Percentiles rank a stretch among this genome's conserved stretches.
These are phyloP conservation scores for Herpetotheres cachinnans DNA, from an alignment of 2,113 vertebrate genomes.

Conservation along the genomic window DNA sequence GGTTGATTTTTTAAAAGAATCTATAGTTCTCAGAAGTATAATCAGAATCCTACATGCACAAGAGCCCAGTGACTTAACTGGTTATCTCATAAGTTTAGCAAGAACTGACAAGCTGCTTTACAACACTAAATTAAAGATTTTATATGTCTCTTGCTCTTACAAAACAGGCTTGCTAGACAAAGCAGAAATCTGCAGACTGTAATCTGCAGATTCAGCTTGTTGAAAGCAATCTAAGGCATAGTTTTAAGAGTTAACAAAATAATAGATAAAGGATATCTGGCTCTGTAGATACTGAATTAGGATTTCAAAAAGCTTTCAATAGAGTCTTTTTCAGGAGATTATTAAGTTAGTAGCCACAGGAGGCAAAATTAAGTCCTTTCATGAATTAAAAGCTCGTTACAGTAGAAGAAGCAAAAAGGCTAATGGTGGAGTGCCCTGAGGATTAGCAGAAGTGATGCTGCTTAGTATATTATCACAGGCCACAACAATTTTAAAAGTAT, in stretches of 20 bases:
- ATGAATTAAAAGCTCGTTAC: constrained; percentile 37
- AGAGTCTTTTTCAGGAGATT: neutral
- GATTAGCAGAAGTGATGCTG: neutral
- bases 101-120: neutral
- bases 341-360: constrained; percentile 35
- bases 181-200: neutral
- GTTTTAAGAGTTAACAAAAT: neutral
- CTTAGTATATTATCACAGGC: neutral
- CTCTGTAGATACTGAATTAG: neutral
- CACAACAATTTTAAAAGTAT: neutral
- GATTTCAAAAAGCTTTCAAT: constrained; percentile 33
- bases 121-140: neutral
- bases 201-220: neutral
- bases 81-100: neutral
- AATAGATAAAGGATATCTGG: constrained; percentile 11
- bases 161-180: neutral
- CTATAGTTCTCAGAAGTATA: neutral
- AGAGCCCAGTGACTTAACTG: neutral
- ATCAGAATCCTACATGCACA: neutral
- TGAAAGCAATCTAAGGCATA: neutral
- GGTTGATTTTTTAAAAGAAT: neutral
- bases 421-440: neutral
- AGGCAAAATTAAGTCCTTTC: constrained; percentile 19
- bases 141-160: neutral
- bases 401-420: neutral